Evolutionary conservation across 2,113 vertebrate genomes (phyloP), one percentile per base, ranked within the genome.

Genomic region (Oreochromis niloticus): DNA sequence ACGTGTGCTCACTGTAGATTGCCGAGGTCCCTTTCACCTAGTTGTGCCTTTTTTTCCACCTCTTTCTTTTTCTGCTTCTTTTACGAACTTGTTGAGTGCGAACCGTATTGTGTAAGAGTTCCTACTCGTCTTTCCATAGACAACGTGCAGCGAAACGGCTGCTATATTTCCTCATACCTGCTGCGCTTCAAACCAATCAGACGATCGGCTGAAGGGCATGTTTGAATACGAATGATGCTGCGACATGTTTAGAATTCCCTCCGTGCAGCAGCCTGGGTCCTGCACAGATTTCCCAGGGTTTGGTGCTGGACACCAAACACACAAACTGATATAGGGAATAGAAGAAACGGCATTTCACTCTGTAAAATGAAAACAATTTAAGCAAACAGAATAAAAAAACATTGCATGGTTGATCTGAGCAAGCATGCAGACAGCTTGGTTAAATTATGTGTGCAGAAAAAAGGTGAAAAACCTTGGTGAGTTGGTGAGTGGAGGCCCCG

Each of bases 181-280:
- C 78, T 78, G 79, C 63, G 50, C 73, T 73, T 84, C 19, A 73
- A 93, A 87, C 92, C 92, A 94, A 91, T 92, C 75, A 6, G 22
- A 83, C 46, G 2, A 3, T 6, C 61, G 8, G 41, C 63, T 79
- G 81, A 63, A 30, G 80, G 87, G 84, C 93, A 92, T 88, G 92
- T 94, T 94, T 5, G 81, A 89, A 89, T 94, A 85, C 78, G 91
- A 92, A 92, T 90, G 84, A 90, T 87, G 91, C 92, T 89, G 86
- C 63, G 68, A 93, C 90, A 90, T 87, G 95, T 94, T 94, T 90
- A 92, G 88, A 91, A 95, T 95, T 96, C 94, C 68, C 90, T 82
- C 55, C 59, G 59, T 43, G 68, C 30, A 61, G 80, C 48, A 16
- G 34, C 71, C 56, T 16, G 22, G 56, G 48, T 83, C 48, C 79